Evolutionary conservation across 2,113 vertebrate species (phyloP).

Genomic region (Myotis brandtii): DNA sequence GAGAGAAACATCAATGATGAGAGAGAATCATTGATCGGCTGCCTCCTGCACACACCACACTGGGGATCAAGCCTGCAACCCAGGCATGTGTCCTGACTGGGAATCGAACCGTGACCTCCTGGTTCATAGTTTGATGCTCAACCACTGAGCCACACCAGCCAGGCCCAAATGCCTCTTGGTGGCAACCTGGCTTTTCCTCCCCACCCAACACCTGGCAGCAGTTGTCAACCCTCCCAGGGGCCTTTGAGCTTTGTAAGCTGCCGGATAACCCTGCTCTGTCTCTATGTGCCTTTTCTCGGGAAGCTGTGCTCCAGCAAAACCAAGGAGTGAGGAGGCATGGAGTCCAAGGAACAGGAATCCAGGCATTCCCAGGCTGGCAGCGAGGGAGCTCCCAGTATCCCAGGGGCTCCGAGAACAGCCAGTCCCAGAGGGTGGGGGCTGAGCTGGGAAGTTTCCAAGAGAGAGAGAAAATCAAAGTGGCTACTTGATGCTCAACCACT

Average conservation of each 20-base stretch:
- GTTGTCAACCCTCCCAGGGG: neutral
- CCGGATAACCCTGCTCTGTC: neutral
- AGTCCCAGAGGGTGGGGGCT: neutral
- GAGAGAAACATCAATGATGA: no score
- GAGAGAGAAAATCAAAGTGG: neutral
- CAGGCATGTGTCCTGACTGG: no score
- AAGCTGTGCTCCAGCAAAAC: neutral
- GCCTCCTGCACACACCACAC: no score
- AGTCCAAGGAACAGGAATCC: neutral
- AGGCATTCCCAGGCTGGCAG: neutral
- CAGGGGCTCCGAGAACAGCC: neutral
- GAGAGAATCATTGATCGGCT: no score
- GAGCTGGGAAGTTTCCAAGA: neutral
- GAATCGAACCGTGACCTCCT: no score
- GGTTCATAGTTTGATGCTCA: no score
- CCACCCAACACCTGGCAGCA: neutral
- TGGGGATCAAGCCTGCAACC: no score
- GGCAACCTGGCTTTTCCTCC: neutral
- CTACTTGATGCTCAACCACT: neutral
- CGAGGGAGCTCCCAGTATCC: neutral
- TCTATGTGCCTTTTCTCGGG: neutral
- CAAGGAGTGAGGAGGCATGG: neutral
- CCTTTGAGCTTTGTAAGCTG: rapidly evolving
- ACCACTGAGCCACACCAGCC: no score
- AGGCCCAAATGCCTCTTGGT: neutral